phyloP scores from a whole-genome alignment of 2,888 invertebrate species.

The Spisula solida region DNA sequence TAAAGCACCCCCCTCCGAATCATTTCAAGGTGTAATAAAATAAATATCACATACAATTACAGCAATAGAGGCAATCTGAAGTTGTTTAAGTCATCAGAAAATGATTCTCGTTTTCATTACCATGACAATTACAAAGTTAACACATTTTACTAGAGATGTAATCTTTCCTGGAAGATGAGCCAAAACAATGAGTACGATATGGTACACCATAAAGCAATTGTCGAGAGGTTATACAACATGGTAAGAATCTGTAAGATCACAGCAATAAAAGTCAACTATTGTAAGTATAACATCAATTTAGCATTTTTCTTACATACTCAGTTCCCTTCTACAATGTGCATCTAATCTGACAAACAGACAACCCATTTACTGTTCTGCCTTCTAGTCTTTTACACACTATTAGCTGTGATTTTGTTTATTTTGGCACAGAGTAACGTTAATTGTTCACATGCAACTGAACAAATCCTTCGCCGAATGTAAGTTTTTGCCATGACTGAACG shows the following conservation, averaged over 20 bases:
- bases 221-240: background rate
- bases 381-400: background rate
- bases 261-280: constrained; percentile 6
- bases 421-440: constrained; percentile 5
- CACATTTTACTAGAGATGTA: background rate
- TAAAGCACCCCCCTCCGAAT: background rate
- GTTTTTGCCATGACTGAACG: constrained; percentile 3
- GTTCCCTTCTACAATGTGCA: background rate
- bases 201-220: background rate
- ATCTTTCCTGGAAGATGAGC: background rate
- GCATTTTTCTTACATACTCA: background rate
- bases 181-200: background rate
- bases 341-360: constrained; percentile 2
- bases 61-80: background rate
- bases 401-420: constrained; percentile 9
- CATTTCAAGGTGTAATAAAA: background rate
- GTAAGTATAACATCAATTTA: constrained; percentile 12
- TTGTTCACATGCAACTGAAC: constrained; percentile 26
- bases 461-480: background rate
- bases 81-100: background rate
- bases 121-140: background rate
- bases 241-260: background rate
- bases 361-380: background rate
- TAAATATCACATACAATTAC: background rate
- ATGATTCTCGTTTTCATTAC: background rate